A percentile compares a stretch with the other conserved stretches of the same genome.
These are phyloP conservation scores for Marasmarcha lunaedactyla DNA, from an alignment of 2,888 invertebrate genomes.

Conservation along the genomic window DNA sequence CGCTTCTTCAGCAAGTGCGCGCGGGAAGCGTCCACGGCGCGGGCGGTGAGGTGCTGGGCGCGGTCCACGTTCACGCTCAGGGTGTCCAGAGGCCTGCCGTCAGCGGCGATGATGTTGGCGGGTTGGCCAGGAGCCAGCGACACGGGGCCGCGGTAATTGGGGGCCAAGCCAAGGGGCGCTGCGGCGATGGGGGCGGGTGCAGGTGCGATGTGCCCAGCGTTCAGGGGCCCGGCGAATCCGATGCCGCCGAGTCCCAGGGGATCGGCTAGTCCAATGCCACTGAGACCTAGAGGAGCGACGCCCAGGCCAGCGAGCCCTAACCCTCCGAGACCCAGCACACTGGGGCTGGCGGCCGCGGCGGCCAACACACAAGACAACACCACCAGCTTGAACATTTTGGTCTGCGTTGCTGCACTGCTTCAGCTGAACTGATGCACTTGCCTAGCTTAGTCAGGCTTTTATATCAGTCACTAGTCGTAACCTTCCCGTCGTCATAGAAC, in stretches of 20 bases:
- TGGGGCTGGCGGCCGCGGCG: conserved; percentile 66
- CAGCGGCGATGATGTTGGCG: conserved; percentile 51
- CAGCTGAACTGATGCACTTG: conserved; percentile 46
- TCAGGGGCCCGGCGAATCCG: conserved; percentile 18
- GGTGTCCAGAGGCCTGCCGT: conserved; percentile 59
- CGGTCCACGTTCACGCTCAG: conserved; percentile 58
- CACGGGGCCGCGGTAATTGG: conserved; percentile 55
- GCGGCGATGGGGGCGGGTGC: conserved; percentile 28
- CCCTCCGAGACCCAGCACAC: conserved; percentile 21
- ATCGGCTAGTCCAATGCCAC: conserved; percentile 14
- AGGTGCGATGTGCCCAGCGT: conserved; percentile 16
- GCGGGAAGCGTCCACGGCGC: conserved; percentile 34
- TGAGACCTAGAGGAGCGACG: neutral
- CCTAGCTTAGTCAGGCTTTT: conserved; percentile 37
- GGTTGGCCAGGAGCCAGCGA: conserved; percentile 56
- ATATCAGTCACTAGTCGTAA: conserved; percentile 25
- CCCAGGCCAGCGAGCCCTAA: conserved; percentile 23
- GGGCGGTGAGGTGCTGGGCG: conserved; percentile 47
- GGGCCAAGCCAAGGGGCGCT: conserved; percentile 19
- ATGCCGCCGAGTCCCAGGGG: conserved; percentile 18
- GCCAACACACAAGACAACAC: conserved; percentile 73
- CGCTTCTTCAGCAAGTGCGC: conserved; percentile 43
- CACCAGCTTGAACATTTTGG: conserved; percentile 68
- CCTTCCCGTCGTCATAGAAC: no score
- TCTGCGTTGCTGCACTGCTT: conserved; percentile 42